Conservation (phyloP, 1,140 invertebrate species). For the Drosophila prosaltans region DNA sequence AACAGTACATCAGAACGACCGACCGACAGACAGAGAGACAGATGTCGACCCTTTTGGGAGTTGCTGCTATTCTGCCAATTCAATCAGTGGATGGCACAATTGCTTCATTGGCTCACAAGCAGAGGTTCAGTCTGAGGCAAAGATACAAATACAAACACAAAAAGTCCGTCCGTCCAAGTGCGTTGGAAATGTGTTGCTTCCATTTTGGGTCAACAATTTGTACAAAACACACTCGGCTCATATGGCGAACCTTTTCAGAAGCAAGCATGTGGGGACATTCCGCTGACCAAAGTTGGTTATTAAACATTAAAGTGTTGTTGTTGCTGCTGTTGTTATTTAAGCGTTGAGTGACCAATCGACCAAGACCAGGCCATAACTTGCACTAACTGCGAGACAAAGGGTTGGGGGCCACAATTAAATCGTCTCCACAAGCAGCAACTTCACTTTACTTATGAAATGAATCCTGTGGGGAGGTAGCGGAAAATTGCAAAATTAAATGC, state of each 20-base stretch:
- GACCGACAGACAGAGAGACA: no score
- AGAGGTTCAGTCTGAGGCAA: neutral
- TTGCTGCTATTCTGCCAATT: constrained; percentile 54
- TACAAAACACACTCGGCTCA: constrained; percentile 48
- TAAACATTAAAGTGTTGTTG: constrained; percentile 57
- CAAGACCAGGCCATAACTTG: constrained; percentile 27
- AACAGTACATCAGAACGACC: neutral
- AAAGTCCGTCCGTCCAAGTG: constrained; percentile 15
- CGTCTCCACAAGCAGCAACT: constrained; percentile 37
- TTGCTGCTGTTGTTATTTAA: constrained; percentile 10
- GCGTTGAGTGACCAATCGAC: constrained; percentile 17
- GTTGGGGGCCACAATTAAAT: constrained; percentile 32
- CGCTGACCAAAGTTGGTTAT: constrained; percentile 61
- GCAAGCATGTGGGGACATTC: constrained; percentile 50
- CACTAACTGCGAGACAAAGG: constrained; percentile 20
- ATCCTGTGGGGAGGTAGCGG: constrained; percentile 4
- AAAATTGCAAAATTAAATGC: constrained; percentile 48
- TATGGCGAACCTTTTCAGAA: constrained; percentile 37
- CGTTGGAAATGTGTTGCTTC: constrained; percentile 55
- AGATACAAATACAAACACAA: no score
- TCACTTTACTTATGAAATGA: constrained; percentile 20
- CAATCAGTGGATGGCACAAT: constrained; percentile 56
- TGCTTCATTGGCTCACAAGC: constrained; percentile 51
- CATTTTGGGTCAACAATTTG: constrained; percentile 67
- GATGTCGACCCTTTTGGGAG: constrained; percentile 42